Conservation (phyloP, 2,113 vertebrate genomes). For the Strigops habroptila region DNA sequence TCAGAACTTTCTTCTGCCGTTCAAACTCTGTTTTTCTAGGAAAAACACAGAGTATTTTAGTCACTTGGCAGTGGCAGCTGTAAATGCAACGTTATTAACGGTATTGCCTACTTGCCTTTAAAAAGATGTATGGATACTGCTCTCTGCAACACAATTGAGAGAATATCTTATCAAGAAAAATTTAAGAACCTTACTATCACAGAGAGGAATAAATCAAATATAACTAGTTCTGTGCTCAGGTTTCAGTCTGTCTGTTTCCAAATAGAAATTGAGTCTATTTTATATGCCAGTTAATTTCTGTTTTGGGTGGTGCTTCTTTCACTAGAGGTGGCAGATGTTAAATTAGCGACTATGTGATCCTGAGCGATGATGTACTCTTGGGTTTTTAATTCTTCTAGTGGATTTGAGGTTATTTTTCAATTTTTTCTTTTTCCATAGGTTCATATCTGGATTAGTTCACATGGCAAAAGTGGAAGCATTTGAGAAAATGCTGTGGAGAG, state of each 20-base stretch:
- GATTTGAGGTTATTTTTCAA: not conserved
- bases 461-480: constrained; percentile 89
- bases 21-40: not conserved
- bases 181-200: not conserved
- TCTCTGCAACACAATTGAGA: not conserved
- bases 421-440: constrained; percentile 66
- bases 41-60: not conserved
- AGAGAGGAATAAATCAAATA: not conserved
- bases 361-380: not conserved
- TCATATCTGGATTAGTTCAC: constrained; percentile 90
- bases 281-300: not conserved
- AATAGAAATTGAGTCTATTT: not conserved
- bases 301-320: not conserved
- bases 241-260: not conserved
- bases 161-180: not conserved
- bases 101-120: not conserved
- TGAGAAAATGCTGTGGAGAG: constrained; percentile 95
- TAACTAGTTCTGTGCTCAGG: not conserved
- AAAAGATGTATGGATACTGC: not conserved
- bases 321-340: not conserved
- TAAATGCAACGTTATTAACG: not conserved
- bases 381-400: not conserved
- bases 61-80: not conserved
- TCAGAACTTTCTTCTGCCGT: not conserved
- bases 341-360: not conserved